Conservation (phyloP, 2,113 vertebrate species). For the Corythaeola cristata region DNA sequence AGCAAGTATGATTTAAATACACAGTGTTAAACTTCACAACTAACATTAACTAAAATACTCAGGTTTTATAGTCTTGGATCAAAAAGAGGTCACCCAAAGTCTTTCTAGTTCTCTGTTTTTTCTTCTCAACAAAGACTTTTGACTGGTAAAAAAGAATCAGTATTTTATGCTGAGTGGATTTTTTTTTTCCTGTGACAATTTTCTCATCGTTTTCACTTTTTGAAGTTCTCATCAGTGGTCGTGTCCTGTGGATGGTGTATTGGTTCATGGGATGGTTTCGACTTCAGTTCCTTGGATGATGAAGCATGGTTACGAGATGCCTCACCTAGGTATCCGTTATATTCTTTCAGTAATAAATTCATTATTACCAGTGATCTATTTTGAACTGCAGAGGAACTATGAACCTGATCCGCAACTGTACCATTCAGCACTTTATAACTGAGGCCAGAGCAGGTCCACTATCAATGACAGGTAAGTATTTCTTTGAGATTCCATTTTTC, state of each 20-base stretch:
- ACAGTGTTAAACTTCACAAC: not conserved
- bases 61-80: conserved; percentile 73
- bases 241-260: conserved; percentile 73
- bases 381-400: conserved; percentile 81
- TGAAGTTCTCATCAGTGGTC: conserved; percentile 69
- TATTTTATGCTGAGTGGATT: not conserved
- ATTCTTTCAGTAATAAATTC: conserved; percentile 66
- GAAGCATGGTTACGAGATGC: conserved; percentile 77
- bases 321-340: conserved; percentile 48
- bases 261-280: conserved; percentile 85
- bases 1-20: not conserved
- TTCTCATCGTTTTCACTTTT: not conserved
- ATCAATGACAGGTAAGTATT: conserved; percentile 78
- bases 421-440: conserved; percentile 81
- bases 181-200: not conserved
- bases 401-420: conserved; percentile 64
- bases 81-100: conserved; percentile 75
- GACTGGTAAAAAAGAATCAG: conserved; percentile 65
- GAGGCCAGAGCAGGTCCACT: conserved; percentile 79
- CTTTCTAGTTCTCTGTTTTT: conserved; percentile 83
- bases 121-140: conserved; percentile 86
- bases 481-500: not conserved
- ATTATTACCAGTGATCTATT: conserved; percentile 79
- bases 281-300: conserved; percentile 75
- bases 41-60: not conserved